phyloP scores from a whole-genome alignment of 2,797 vertebrate genomes.

The Siniperca undulata region DNA sequence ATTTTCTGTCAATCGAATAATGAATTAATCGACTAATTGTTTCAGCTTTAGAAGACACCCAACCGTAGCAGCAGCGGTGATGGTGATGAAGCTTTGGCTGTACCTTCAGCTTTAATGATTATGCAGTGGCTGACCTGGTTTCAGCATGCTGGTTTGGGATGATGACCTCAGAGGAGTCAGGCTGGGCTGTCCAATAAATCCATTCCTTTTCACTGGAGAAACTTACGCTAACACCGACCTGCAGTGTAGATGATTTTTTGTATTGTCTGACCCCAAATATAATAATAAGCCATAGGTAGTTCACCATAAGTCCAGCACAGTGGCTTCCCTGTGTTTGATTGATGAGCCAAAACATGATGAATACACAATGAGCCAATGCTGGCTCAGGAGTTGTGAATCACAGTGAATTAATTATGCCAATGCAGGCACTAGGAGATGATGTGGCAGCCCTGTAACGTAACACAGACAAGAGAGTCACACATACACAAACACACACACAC shows the following conservation, averaged over 20 bases:
- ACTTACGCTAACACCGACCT: background rate
- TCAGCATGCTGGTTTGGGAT: conserved; percentile 23
- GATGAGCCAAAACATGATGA: conserved; percentile 60
- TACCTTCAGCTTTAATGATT: background rate
- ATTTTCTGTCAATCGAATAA: background rate
- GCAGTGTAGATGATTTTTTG: conserved; percentile 11
- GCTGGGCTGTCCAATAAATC: conserved; percentile 35
- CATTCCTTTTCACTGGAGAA: conserved; percentile 12
- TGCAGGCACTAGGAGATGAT: conserved; percentile 57
- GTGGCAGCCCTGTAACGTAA: conserved; percentile 52
- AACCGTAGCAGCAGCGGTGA: background rate
- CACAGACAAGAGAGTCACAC: conserved; percentile 10
- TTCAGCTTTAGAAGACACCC: background rate
- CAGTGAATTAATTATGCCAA: conserved; percentile 73
- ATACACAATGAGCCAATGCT: conserved; percentile 56
- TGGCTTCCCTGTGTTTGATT: conserved; percentile 54
- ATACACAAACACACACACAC: conserved; percentile 24
- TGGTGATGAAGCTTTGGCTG: conserved; percentile 1
- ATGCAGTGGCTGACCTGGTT: conserved; percentile 38
- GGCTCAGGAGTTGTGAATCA: conserved; percentile 71
- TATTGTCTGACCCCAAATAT: conserved; percentile 18
- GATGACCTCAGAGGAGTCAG: conserved; percentile 45
- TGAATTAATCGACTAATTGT: background rate
- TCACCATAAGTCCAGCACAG: conserved; percentile 18
- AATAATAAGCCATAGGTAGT: conserved; percentile 12